These are phyloP conservation scores for Acanthopleura granulata DNA, from an alignment of 2,888 invertebrate genomes.

Conservation along the genomic window DNA sequence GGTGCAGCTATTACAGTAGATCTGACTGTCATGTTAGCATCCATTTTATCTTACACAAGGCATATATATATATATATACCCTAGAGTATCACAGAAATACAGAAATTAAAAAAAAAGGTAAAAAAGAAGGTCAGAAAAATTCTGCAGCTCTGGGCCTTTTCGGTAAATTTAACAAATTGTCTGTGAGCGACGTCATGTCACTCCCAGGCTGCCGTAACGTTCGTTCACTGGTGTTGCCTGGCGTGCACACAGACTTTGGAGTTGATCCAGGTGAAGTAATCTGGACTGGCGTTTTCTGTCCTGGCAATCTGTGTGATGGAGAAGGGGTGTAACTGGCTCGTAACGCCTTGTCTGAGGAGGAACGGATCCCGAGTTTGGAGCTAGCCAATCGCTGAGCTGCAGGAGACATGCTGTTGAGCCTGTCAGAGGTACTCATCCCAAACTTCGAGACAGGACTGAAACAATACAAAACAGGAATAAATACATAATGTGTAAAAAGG, in stretches of 20 bases:
- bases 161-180: constrained; percentile 82
- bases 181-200: constrained; percentile 77
- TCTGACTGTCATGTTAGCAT: no score
- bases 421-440: constrained; percentile 76
- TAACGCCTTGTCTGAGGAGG: constrained; percentile 73
- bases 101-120: background rate
- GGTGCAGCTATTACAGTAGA: no score
- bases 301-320: constrained; percentile 61
- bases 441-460: constrained; percentile 59
- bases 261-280: constrained; percentile 45
- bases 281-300: constrained; percentile 50
- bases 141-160: constrained; percentile 82
- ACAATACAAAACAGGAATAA: constrained; percentile 18
- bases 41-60: no score
- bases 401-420: constrained; percentile 92
- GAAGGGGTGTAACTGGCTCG: constrained; percentile 75
- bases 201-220: constrained; percentile 59
- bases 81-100: no score
- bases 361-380: constrained; percentile 75
- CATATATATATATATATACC: no score
- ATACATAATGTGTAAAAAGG: no score
- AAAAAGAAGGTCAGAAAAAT: constrained; percentile 75
- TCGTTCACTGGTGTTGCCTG: constrained; percentile 30
- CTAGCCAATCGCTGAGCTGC: constrained; percentile 91
- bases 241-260: constrained; percentile 41